Base-by-base conservation (phyloP, 1,140 invertebrate species). In the Leptestheria dahalacensis region DNA sequence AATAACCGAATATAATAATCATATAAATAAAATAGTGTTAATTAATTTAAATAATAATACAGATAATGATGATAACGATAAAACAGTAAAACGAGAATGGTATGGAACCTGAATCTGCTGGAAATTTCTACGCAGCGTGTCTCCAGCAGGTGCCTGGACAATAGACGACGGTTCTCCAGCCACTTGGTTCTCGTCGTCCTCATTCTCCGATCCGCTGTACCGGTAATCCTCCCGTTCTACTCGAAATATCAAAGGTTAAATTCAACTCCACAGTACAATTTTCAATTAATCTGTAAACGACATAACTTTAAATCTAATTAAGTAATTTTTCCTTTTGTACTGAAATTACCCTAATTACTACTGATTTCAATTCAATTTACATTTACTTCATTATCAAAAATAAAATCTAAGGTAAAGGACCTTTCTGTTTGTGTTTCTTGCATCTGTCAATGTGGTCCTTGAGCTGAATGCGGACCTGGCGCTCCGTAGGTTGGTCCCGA, bases 381-480 rank as follows among this genome's bases (percentile, higher is more conserved):
- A n/a, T n/a, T n/a, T n/a, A n/a, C 12, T 2, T 52, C 25, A 51
- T 52, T 52, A 52, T 23, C 20, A 52, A 52, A 11, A 1, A 52
- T 25, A 12, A 12, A 52, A 52, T 2, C 2, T 1, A 0, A 41
- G 15, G 6, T 41, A 15, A 41, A 15, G 15, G 68, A 76, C 77
- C 77, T 76, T 88, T 91, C 67, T 91, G 86, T 76, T 92, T 91
- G 70, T 89, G 82, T 72, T 92, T 93, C 76, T 92, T 93, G 74
- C 88, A 92, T 60, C 95, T 78, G 75, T 99, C 97, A 72, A 99
- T 97, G 73, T 99, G 95, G 73, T 99, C 97, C 75, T 98, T 98
- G 24, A 99, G 82, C 70, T 98, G 93, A 75, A 96, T 97, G 68
- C 94, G 79, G 49, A 97, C 93, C 79, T 98, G 93, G 66, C 93